Evolutionary conservation across 2,888 invertebrate species (phyloP).

Genomic region (Zaprionus bogoriensis): DNA sequence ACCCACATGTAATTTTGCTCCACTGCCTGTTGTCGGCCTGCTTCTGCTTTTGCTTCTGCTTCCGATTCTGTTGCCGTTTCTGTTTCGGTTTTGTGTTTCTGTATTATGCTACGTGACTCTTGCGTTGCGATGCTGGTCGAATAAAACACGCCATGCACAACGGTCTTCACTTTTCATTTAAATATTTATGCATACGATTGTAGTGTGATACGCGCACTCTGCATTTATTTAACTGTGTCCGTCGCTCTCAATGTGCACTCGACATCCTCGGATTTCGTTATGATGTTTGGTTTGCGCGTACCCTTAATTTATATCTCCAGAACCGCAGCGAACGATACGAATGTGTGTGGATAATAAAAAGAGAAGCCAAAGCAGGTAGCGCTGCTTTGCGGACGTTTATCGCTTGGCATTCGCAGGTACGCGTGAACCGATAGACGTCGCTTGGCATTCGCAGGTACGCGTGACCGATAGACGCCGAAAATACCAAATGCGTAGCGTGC

Average conservation of each 20-base stretch:
- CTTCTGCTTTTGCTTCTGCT: no score
- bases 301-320: conserved; percentile 43
- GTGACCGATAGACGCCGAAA: not conserved
- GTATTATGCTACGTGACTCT: conserved; percentile 53
- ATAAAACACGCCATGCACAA: conserved; percentile 38
- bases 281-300: conserved; percentile 55
- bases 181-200: conserved; percentile 2
- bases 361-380: conserved; percentile 39
- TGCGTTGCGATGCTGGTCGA: conserved; percentile 19
- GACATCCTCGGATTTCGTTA: conserved; percentile 41
- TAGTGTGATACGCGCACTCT: conserved; percentile 9
- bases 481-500: not conserved
- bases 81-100: not conserved
- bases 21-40: conserved; percentile 31
- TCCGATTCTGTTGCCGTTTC: no score
- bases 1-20: conserved; percentile 55
- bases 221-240: conserved; percentile 30
- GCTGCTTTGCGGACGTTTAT: conserved; percentile 20
- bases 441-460: not conserved
- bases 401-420: conserved; percentile 10
- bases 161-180: conserved; percentile 34
- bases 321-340: conserved; percentile 52
- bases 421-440: not conserved
- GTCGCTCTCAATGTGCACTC: conserved; percentile 33
- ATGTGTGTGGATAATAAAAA: conserved; percentile 45